Evolutionary conservation across 2,888 invertebrate genomes (phyloP).

Genomic region (Cylindroiulus punctatus): DNA sequence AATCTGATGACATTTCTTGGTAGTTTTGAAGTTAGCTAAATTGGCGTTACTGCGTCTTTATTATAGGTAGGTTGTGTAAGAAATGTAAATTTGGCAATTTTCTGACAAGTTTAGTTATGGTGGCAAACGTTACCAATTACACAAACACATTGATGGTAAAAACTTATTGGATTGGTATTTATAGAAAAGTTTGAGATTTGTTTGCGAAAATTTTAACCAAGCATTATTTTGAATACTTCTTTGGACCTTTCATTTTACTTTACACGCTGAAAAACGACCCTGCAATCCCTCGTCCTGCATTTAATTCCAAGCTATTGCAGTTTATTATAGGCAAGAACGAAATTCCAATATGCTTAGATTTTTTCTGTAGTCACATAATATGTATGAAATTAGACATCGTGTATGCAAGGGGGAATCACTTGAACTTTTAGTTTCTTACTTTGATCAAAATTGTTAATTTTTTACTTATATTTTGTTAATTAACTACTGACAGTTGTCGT

Average conservation of each 20-base stretch:
- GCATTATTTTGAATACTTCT: background rate
- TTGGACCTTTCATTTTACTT: background rate
- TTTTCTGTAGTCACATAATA: constrained; percentile 32
- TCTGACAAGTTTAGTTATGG: constrained; percentile 32
- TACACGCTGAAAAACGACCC: constrained; percentile 13
- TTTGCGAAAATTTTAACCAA: no score
- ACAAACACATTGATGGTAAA: constrained; percentile 5
- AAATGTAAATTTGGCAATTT: background rate
- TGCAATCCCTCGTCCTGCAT: constrained; percentile 12
- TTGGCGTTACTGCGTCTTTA: constrained; percentile 24
- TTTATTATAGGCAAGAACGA: constrained; percentile 28
- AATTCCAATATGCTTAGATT: constrained; percentile 14
- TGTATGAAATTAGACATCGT: constrained; percentile 25
- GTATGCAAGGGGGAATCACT: constrained; percentile 32
- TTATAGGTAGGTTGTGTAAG: background rate
- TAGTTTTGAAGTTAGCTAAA: constrained; percentile 9
- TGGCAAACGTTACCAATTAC: constrained; percentile 5
- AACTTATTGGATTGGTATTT: background rate
- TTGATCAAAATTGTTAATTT: constrained; percentile 32
- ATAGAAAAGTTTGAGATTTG: background rate
- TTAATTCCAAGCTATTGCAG: constrained; percentile 1
- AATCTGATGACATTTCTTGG: background rate
- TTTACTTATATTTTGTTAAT: constrained; percentile 32
- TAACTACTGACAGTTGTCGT: constrained; percentile 30
- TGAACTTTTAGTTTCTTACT: constrained; percentile 25